phyloP scores from a whole-genome alignment of 2,113 vertebrate genomes.

The Tragelaphus imberbis region DNA sequence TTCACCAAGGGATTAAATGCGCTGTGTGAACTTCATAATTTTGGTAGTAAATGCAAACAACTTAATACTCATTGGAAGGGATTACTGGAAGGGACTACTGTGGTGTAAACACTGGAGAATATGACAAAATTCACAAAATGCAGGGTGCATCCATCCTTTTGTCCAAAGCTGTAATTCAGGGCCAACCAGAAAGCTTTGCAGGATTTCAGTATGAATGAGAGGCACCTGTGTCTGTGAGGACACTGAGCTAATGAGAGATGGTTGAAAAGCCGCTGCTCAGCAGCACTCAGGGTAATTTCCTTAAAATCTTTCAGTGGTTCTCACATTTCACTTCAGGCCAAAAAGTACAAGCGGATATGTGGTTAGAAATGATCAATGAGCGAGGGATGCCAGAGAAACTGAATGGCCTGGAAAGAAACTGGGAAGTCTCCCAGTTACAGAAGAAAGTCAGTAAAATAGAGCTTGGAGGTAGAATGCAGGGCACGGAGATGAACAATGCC shows the following conservation, averaged over 20 bases:
- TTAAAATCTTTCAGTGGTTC: slow-evolving; percentile 47
- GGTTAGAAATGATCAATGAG: slow-evolving; percentile 59
- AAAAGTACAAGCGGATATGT: slow-evolving; percentile 36
- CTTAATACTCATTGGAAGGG: background rate
- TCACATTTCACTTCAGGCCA: slow-evolving; percentile 32
- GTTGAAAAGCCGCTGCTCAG: slow-evolving; percentile 10
- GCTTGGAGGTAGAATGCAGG: slow-evolving; percentile 53
- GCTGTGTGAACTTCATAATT: background rate
- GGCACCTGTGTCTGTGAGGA: slow-evolving; percentile 33
- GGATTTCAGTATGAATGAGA: slow-evolving; percentile 39
- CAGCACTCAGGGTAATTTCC: slow-evolving; percentile 18
- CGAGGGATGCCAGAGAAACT: slow-evolving; percentile 56
- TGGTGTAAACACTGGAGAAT: background rate
- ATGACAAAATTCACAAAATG: slow-evolving; percentile 14
- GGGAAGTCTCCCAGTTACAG: slow-evolving; percentile 59
- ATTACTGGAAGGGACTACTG: background rate
- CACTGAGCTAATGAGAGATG: background rate
- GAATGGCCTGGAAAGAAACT: slow-evolving; percentile 64
- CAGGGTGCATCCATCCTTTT: background rate
- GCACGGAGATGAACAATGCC: slow-evolving; percentile 36
- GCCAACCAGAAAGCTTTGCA: background rate
- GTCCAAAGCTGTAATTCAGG: slow-evolving; percentile 1
- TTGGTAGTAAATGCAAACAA: background rate
- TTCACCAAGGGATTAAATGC: background rate
- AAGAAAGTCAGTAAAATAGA: slow-evolving; percentile 60